Evolutionary conservation across 2,888 invertebrate species (phyloP).

Genomic region (Mesodorylaimus sp.): DNA sequence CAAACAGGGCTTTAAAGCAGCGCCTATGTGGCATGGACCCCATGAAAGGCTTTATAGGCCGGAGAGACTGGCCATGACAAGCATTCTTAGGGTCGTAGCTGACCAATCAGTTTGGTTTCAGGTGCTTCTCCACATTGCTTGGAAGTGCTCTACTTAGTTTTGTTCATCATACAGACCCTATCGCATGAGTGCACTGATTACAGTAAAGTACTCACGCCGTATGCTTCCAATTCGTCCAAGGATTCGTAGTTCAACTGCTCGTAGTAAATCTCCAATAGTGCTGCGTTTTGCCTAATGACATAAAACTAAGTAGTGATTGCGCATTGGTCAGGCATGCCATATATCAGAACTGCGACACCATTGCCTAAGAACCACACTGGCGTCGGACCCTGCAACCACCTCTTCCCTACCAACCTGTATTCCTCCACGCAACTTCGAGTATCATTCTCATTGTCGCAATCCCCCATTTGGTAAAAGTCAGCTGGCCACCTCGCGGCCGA

Average conservation of each 20-base stretch:
- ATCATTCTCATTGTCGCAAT: conserved; percentile 23
- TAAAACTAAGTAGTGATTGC: background rate
- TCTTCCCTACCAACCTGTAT: conserved; percentile 2
- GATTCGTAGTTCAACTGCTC: conserved; percentile 29
- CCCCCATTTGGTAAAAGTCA: conserved; percentile 19
- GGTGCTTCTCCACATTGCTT: too few species aligned
- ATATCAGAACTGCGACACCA: too few species aligned
- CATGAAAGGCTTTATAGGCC: too few species aligned
- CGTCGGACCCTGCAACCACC: background rate
- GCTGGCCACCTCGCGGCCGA: conserved; percentile 25
- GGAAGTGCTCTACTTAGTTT: too few species aligned
- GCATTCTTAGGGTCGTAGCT: too few species aligned
- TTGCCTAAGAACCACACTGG: background rate
- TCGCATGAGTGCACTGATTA: too few species aligned
- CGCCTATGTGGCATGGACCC: too few species aligned
- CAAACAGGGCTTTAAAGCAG: too few species aligned
- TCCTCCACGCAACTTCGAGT: conserved; percentile 9
- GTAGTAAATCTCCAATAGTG: conserved; percentile 31
- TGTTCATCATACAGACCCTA: too few species aligned
- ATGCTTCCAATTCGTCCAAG: conserved; percentile 26
- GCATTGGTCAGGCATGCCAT: background rate
- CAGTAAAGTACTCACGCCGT: conserved; percentile 26
- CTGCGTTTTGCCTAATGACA: conserved; percentile 22
- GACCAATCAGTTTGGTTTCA: too few species aligned
- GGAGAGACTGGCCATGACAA: too few species aligned